These are phyloP conservation scores for Perca fluviatilis DNA, from an alignment of 2,113 vertebrate genomes.

Conservation along the genomic window DNA sequence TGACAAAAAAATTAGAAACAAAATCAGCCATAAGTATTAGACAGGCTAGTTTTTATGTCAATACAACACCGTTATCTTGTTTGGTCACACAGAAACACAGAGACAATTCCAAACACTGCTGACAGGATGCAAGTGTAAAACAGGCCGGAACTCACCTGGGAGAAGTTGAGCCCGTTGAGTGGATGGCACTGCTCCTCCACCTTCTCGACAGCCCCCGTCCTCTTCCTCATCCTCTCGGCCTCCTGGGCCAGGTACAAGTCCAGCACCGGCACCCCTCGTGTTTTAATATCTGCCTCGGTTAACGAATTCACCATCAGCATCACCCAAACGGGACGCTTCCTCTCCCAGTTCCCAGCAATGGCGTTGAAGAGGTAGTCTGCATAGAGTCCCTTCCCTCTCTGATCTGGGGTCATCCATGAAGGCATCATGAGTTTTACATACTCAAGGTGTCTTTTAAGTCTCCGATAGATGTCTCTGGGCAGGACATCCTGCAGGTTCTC, in stretches of 20 bases:
- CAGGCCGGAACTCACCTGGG: slow-evolving; percentile 86
- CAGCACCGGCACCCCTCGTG: slow-evolving; percentile 87
- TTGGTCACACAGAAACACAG: neutral
- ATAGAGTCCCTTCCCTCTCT: slow-evolving; percentile 90
- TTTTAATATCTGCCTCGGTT: slow-evolving; percentile 90
- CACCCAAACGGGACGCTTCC: slow-evolving; percentile 91
- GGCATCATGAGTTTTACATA: slow-evolving; percentile 94
- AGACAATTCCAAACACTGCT: neutral
- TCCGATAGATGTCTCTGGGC: slow-evolving; percentile 87
- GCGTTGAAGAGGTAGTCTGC: slow-evolving; percentile 94
- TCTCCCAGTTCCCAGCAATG: slow-evolving; percentile 92
- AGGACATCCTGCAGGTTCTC: slow-evolving; percentile 91
- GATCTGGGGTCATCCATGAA: slow-evolving; percentile 92
- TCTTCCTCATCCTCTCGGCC: slow-evolving; percentile 90
- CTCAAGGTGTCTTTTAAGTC: slow-evolving; percentile 90
- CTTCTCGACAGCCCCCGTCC: slow-evolving; percentile 90
- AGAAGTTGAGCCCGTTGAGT: slow-evolving; percentile 92
- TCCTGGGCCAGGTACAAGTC: slow-evolving; percentile 94
- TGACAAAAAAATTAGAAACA: neutral
- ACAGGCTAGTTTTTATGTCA: neutral
- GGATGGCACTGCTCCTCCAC: slow-evolving; percentile 94
- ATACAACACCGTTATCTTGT: too few species aligned
- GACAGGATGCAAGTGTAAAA: neutral
- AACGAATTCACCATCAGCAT: slow-evolving; percentile 95
- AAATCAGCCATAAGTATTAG: neutral